Base-by-base conservation (phyloP, 2,797 vertebrate species). In the Mus spretus region DNA sequence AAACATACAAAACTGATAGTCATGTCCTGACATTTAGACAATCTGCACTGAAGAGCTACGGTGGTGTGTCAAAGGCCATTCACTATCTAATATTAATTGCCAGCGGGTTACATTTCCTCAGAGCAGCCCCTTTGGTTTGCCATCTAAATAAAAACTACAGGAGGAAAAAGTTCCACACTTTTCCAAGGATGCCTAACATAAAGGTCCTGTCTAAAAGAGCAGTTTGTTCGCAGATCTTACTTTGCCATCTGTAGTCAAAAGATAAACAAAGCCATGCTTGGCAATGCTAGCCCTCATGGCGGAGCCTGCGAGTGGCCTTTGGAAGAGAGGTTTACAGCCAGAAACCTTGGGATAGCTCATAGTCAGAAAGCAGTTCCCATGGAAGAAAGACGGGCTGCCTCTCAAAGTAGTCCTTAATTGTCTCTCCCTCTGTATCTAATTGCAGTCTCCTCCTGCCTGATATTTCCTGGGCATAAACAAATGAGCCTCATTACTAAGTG, bases 1-100 rank as follows among this genome's bases (percentile, higher is more conserved):
- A 87, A 94, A 90, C 34, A 59, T 15, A 26, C 34, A 31, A 94
- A 94, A 92, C 91, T 79, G 84, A 94, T 63, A 96, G 74, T 72
- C 50, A 83, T 40, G 50, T 24, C 57, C 72, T 90, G 78, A 74
- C 82, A 90, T 75, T 95, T 74, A 93, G n/a, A 82, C 11, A 86
- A 88, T 61, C 59, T 90, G 14, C 57, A 34, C 8, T 28, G 11
- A 3, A 55, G 0, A n/a, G n/a, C 47, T 90, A 86, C 22, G 12
- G 22, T 37, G 90, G 47, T 57, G 19, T 37, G 37, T 12, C 74
- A 83, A 72, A 89, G 57, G 59, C n/a, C 82, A 79, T 34, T 79
- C 59, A 28, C 12, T 61, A 91, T 4, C 87, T 90, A 78, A 74
- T 57, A 89, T 65, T 67, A 84, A 90, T 94, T 57, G 84, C 26